Conservation (phyloP, 2,797 vertebrate species). For the Gallinago solitaria region DNA sequence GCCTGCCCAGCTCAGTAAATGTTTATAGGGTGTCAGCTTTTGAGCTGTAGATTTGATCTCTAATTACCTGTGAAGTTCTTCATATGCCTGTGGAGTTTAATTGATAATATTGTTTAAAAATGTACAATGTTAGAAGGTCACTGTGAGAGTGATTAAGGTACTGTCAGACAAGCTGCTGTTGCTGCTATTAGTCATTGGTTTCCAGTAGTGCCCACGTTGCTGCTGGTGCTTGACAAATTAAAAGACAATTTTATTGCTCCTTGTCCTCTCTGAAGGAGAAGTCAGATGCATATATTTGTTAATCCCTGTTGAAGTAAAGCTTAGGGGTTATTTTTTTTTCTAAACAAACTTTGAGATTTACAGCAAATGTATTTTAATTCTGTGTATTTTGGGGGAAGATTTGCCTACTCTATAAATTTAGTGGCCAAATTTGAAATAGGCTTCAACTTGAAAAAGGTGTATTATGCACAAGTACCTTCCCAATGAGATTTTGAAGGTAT, state of each 20-base stretch:
- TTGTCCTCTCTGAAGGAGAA: background rate
- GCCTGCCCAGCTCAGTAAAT: background rate
- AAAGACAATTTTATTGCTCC: background rate
- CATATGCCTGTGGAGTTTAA: background rate
- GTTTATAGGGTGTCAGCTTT: background rate
- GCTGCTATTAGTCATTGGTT: background rate
- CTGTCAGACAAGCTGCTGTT: background rate
- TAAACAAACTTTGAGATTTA: background rate
- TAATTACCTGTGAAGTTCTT: background rate
- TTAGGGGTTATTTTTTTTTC: fast-evolving
- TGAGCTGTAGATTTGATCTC: background rate
- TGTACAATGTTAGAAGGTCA: background rate
- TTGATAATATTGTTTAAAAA: background rate
- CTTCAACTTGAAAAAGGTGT: background rate
- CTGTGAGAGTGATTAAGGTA: background rate
- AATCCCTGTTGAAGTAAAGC: background rate
- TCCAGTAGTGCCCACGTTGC: background rate
- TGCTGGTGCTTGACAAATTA: background rate
- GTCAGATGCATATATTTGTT: background rate
- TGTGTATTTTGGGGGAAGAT: background rate
- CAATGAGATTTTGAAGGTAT: background rate
- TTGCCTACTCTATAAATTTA: background rate
- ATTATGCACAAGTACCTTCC: background rate
- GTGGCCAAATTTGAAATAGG: background rate
- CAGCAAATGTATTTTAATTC: background rate